Conservation (phyloP, 2,113 vertebrate species). For the Neogale vison region DNA sequence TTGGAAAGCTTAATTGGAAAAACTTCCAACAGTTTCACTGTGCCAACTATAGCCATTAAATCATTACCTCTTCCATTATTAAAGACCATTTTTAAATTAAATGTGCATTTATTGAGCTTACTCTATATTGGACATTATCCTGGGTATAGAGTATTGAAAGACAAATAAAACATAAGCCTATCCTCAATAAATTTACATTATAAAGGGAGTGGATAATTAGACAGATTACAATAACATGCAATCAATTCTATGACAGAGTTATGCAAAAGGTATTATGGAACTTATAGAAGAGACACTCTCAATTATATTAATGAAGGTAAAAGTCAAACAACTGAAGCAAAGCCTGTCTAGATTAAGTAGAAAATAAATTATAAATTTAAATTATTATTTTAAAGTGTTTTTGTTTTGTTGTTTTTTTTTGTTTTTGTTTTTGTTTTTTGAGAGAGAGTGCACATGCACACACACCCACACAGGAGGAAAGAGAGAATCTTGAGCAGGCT, state of each 20-base stretch:
- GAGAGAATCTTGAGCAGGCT: background rate
- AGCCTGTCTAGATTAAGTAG: background rate
- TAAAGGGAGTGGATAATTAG: background rate
- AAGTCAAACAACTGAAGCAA: background rate
- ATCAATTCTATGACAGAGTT: background rate
- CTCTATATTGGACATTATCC: background rate
- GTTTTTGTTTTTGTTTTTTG: background rate
- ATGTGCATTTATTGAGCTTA: background rate
- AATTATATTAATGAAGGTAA: background rate
- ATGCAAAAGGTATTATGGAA: background rate
- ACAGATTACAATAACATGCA: background rate
- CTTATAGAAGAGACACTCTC: background rate
- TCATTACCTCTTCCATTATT: background rate
- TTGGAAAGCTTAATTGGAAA: constrained; percentile 4
- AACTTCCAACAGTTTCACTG: background rate
- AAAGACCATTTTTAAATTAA: background rate
- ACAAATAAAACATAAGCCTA: background rate
- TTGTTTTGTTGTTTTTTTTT: too few species aligned
- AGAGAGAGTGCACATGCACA: background rate
- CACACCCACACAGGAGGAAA: background rate
- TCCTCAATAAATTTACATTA: background rate
- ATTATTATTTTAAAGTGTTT: background rate
- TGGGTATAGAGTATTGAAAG: background rate
- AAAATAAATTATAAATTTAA: background rate
- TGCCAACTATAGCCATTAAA: background rate